A percentile compares a stretch with the other conserved stretches of the same genome.
phyloP scores from a whole-genome alignment of 2,113 vertebrate genomes.

The human region DNA sequence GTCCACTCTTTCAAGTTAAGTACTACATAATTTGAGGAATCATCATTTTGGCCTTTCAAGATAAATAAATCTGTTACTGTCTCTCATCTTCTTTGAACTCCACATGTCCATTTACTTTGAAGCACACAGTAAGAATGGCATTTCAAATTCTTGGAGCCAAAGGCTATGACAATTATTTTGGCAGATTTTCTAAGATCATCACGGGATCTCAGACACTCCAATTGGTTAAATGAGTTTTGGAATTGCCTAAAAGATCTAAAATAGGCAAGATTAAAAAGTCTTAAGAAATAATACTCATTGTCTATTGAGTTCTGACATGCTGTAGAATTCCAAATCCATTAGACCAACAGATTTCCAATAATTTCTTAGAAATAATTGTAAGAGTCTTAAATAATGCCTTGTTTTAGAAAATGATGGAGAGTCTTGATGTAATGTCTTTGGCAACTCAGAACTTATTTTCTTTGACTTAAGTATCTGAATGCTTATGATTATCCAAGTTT shows the following conservation, averaged over 20 bases:
- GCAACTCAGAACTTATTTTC: neutral
- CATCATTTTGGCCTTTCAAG: neutral
- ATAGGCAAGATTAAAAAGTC: neutral
- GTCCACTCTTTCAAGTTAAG: neutral
- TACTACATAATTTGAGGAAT: neutral
- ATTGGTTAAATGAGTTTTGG: neutral
- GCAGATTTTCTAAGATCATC: neutral
- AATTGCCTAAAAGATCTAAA: neutral
- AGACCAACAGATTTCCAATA: neutral
- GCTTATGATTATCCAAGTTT: neutral
- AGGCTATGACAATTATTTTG: neutral
- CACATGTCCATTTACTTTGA: neutral
- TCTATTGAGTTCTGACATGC: accelerated
- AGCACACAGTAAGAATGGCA: neutral
- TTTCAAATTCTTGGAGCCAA: neutral
- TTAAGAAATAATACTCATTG: accelerated
- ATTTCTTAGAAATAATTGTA: neutral
- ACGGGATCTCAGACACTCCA: neutral
- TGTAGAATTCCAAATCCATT: neutral
- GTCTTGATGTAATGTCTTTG: neutral
- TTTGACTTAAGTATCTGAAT: neutral
- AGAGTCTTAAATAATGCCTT: neutral
- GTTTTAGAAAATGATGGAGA: neutral
- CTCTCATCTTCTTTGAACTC: neutral
- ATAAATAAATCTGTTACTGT: neutral